A percentile compares a stretch with the other conserved stretches of the same genome.
These are phyloP conservation scores for Lepidurus packardi DNA, from an alignment of 1,140 invertebrate species.

Conservation along the genomic window DNA sequence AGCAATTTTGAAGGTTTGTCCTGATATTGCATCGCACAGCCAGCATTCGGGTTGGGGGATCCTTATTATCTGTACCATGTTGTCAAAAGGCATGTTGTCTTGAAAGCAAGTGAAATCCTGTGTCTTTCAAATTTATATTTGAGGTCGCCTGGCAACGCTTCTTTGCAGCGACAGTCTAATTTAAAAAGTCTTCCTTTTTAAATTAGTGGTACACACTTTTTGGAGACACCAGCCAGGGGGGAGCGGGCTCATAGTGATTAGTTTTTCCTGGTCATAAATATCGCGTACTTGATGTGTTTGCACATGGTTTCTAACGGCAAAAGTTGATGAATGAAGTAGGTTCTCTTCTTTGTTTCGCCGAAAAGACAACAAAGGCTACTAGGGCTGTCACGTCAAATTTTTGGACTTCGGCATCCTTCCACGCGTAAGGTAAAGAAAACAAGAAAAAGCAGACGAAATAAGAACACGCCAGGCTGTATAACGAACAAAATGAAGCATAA, in stretches of 20 bases:
- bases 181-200: background rate
- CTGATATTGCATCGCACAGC: no score
- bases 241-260: background rate
- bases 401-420: background rate
- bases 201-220: background rate
- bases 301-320: background rate
- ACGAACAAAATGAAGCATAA: no score
- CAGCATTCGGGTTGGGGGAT: no score
- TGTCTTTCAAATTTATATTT: no score
- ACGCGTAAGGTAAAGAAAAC: background rate
- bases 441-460: background rate
- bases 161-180: no score
- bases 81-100: no score
- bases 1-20: no score
- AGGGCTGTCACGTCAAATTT: background rate
- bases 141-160: background rate
- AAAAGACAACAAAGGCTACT: background rate
- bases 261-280: constrained; percentile 2
- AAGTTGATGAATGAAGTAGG: background rate
- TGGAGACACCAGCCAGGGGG: background rate
- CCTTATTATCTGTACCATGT: no score
- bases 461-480: no score
- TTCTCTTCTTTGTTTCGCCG: background rate
- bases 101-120: no score
- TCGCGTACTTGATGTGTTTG: background rate